phyloP scores from a whole-genome alignment of 2,113 vertebrate genomes.

The Muntiacus muntjak region DNA sequence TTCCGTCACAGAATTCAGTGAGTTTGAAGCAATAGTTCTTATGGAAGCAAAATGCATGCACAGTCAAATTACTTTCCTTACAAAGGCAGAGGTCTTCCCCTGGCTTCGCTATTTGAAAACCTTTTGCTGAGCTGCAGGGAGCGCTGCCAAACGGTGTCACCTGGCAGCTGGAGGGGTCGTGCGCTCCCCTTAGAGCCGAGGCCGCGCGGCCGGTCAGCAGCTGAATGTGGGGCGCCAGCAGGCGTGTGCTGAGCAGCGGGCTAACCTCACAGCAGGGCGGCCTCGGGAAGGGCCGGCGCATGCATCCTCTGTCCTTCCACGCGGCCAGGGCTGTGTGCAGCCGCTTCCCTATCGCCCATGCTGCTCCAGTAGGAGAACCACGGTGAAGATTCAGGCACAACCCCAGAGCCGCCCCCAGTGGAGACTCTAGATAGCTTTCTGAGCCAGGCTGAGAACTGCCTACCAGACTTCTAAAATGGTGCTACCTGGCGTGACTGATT shows the following conservation, averaged over 20 bases:
- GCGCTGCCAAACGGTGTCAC: slow-evolving; percentile 55
- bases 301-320: background rate
- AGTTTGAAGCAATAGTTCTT: background rate
- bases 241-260: background rate
- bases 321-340: background rate
- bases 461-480: background rate
- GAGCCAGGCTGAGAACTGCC: background rate
- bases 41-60: background rate
- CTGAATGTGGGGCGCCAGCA: slow-evolving; percentile 27
- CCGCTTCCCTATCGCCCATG: slow-evolving; percentile 21
- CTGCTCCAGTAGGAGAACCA: background rate
- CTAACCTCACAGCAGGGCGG: slow-evolving; percentile 3
- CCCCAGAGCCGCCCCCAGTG: background rate
- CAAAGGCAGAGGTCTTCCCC: slow-evolving; percentile 34
- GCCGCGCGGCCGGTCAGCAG: slow-evolving; percentile 39
- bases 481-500: background rate
- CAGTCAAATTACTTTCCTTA: slow-evolving; percentile 20
- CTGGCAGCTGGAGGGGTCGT: slow-evolving; percentile 67
- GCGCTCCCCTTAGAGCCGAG: slow-evolving; percentile 54
- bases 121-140: slow-evolving; percentile 49
- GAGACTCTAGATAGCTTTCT: background rate
- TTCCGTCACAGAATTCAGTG: background rate
- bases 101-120: slow-evolving; percentile 43
- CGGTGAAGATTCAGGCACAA: background rate
- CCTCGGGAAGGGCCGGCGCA: background rate